phyloP scores from a whole-genome alignment of 1,140 invertebrate genomes.

The Drosophila santomea region DNA sequence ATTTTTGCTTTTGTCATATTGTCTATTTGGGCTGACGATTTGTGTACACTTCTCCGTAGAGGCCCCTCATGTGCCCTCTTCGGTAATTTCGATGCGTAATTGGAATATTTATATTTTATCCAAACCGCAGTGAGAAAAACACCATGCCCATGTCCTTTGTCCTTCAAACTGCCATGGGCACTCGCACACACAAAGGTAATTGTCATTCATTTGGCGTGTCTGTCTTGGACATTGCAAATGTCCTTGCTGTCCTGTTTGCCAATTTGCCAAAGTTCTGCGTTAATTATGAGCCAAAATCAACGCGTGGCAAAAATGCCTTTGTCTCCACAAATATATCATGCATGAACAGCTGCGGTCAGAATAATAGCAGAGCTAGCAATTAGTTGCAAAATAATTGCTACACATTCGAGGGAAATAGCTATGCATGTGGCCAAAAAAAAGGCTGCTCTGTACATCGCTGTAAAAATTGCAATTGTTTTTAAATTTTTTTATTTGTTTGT shows the following conservation, averaged over 20 bases:
- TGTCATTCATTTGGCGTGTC: conserved; percentile 59
- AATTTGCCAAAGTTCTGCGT: conserved; percentile 78
- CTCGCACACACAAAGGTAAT: conserved; percentile 61
- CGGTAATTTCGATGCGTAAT: conserved; percentile 57
- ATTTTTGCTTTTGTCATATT: conserved; percentile 72
- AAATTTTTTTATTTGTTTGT: not conserved
- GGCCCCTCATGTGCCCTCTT: conserved; percentile 5
- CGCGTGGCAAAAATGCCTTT: conserved; percentile 59
- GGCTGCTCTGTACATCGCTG: too few species aligned
- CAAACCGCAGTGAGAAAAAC: conserved; percentile 62
- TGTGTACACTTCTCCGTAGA: conserved; percentile 23
- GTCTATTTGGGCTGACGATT: conserved; percentile 51
- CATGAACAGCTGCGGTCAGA: conserved; percentile 12
- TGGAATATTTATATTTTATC: conserved; percentile 81
- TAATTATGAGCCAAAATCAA: conserved; percentile 80
- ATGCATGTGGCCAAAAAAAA: too few species aligned
- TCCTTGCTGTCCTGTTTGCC: conserved; percentile 67
- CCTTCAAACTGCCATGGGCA: conserved; percentile 49
- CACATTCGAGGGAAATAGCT: too few species aligned
- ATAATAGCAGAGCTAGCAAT: conserved; percentile 6
- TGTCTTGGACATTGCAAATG: conserved; percentile 39
- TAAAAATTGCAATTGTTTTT: not conserved
- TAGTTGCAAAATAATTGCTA: not conserved
- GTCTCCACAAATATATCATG: conserved; percentile 25
- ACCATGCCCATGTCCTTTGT: conserved; percentile 12